A percentile compares a stretch with the other conserved stretches of the same genome.
phyloP scores from a whole-genome alignment of 2,113 vertebrate species.

The Helogale parvula region DNA sequence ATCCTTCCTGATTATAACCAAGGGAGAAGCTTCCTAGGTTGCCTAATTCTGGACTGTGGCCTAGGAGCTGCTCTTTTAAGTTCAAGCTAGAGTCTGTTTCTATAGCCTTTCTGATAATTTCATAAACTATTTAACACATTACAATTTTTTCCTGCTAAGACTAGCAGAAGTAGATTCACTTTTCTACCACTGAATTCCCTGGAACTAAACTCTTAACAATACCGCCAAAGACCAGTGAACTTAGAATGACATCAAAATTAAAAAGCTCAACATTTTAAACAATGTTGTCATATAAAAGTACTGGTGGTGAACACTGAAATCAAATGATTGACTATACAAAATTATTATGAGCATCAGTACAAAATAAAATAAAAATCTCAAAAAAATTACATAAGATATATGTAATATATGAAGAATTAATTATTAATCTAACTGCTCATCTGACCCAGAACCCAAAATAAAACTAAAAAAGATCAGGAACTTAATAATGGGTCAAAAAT shows the following conservation, averaged over 20 bases:
- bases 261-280: constrained; percentile 13
- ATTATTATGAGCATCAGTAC: background rate
- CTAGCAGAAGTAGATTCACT: background rate
- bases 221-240: too few species aligned
- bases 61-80: background rate
- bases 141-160: background rate
- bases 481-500: background rate
- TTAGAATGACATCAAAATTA: background rate
- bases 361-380: background rate
- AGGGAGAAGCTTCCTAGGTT: background rate
- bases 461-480: background rate
- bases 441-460: background rate
- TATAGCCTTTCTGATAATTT: constrained; percentile 2
- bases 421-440: background rate
- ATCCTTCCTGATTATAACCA: background rate
- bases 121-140: background rate
- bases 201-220: background rate
- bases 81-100: background rate
- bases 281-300: background rate
- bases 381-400: background rate
- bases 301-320: background rate
- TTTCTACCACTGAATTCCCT: background rate
- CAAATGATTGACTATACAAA: background rate
- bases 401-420: background rate
- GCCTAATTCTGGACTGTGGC: background rate